A percentile compares a stretch with the other conserved stretches of the same genome.
Evolutionary conservation across 2,888 invertebrate genomes (phyloP).

Genomic region (Drosophila lacicola): DNA sequence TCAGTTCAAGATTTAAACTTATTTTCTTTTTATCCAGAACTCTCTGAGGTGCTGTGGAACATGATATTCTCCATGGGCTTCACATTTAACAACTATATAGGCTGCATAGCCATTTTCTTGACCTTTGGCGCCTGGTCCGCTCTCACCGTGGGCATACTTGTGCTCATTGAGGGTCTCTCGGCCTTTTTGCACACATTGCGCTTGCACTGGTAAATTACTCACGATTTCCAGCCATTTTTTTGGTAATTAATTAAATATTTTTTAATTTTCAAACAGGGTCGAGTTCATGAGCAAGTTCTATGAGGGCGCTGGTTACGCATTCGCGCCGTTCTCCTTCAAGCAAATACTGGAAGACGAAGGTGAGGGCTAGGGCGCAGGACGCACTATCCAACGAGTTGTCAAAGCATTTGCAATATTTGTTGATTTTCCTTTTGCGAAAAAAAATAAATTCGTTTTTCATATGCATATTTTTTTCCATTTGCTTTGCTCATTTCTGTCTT

Average conservation of each 20-base stretch:
- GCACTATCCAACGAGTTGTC: conserved; percentile 44
- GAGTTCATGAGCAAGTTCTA: conserved; percentile 99
- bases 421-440: conserved; percentile 38
- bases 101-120: conserved; percentile 91
- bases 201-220: conserved; percentile 92
- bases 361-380: conserved; percentile 71
- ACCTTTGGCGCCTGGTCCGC: conserved; percentile 96
- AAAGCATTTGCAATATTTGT: conserved; percentile 32
- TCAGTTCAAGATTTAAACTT: no score
- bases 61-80: conserved; percentile 94
- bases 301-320: conserved; percentile 91
- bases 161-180: conserved; percentile 99
- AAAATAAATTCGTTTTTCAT: conserved; percentile 67
- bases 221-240: not conserved
- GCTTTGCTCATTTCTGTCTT: conserved; percentile 43
- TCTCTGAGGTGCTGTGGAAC: conserved; percentile 95
- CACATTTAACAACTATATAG: conserved; percentile 87
- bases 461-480: conserved; percentile 60
- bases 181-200: conserved; percentile 99
- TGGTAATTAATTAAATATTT: not conserved
- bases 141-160: conserved; percentile 96
- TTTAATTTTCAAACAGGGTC: conserved; percentile 87
- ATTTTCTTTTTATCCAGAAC: conserved; percentile 86
- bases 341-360: conserved; percentile 88
- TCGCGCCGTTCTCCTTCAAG: conserved; percentile 94